Evolutionary conservation across 2,113 vertebrate species (phyloP), one percentile per base, ranked within the genome.

Genomic region (Brachypteracias leptosomus): DNA sequence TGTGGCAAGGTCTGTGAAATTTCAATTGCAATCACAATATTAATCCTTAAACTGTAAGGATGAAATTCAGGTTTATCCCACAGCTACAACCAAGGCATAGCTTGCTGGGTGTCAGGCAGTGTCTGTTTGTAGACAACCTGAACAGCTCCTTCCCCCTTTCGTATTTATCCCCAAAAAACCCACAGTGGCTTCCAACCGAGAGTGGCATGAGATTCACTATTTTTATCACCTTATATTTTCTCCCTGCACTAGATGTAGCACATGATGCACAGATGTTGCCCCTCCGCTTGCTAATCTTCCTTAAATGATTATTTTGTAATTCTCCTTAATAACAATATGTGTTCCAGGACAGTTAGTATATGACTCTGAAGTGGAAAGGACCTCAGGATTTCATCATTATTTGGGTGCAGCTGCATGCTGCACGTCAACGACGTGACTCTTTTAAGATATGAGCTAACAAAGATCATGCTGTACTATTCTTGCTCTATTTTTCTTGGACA

Each of bases 261-360:
- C 35, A 10, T 81, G 94, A 85, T n/a, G 44, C 38, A 4, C 93
- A 97, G 94, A 75, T 97, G 83, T 81, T 81, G 19, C n/a, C 18
- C 57, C 63, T 24, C 15, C 33, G 84, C 57, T 54, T 71, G 77
- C 36, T 76, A 47, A 55, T 91, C 66, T 31, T 54, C 49, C 86
- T 74, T 76, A 88, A 80, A 80, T 57, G 7, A 54, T 94, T 54
- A 63, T 57, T 80, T 95, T 72, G 81, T 68, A 85, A 91, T 79
- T 94, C 17, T 71, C 63, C 26, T 74, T 96, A 97, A 78, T 77
- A 81, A 81, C 52, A 86, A 12, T 33, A 54, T 76, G 78, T 94
- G 52, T 79, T 81, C 71, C 63, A 40, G 74, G 15, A 22, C 54
- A 78, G 42, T 47, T 42, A 42, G 42, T n/a, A n/a, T n/a, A n/a